Base-by-base conservation (phyloP, 2,113 vertebrate species). In the Larimichthys polyactis region DNA sequence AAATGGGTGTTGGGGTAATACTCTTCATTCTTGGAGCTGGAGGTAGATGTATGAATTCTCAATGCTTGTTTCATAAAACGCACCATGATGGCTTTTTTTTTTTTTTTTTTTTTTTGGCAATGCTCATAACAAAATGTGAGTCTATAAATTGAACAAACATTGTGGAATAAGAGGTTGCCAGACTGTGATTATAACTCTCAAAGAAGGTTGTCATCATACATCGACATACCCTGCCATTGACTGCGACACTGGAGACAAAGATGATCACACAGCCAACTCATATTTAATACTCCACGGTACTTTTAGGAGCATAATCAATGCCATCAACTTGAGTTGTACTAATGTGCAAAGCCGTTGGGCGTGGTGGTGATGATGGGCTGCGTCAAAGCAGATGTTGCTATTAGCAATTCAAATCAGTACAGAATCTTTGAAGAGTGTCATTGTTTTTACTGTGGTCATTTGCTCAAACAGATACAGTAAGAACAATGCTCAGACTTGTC, bases 11-110 rank as follows among this genome's bases (percentile, higher is more conserved):
- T 63, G 29, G 55, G 36, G 54, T 63, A 32, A 84, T 63, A 54
- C 75, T 79, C 73, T 67, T 88, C 81, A 76, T 62, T 86, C 29
- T 12, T 62, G 36, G 62, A 59, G 27, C n/a, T 57, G 20, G 14
- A 76, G 55, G 20, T 27, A 67, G 60, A 67, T 15, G 7, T 80
- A 77, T 79, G 72, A 79, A 79, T 81, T 77, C 46, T 66, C 44
- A 83, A 32, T 81, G 27, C 14, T n/a, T 66, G 27, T 69, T 87
- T 84, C 22, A 66, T 51, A 51, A 68, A 40, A 78, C 29, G 14
- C 24, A 74, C 16, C 2, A 20, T 75, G 69, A 36, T 67, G 20
- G 3, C 11, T 79, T 76, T 59, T 54, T 29, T n/a, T 19, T 69
- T 52, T 48, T 17, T n/a, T n/a, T 24, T 24, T 24, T 24, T 24